Percentiles rank a stretch among this genome's conserved stretches.
Conservation (phyloP, 53 echinoderm and acorn worm species). For the Apostichopus leukothele region DNA sequence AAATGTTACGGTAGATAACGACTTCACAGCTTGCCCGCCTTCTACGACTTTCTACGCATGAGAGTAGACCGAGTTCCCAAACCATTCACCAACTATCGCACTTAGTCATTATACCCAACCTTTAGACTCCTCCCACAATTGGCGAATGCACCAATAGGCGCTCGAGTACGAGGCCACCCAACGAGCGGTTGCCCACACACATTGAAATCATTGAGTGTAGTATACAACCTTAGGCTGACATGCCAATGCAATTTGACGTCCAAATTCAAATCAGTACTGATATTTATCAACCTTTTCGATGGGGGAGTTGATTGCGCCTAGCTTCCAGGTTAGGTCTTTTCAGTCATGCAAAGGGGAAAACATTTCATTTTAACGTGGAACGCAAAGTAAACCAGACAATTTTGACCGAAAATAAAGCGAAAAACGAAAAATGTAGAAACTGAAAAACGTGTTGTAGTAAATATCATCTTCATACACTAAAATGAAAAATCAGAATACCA, state of each 20-base stretch:
- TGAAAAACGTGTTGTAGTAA: too few species aligned
- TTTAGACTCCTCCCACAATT: constrained; percentile 59
- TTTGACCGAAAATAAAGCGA: too few species aligned
- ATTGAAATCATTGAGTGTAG: constrained; percentile 53
- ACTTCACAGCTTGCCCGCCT: constrained; percentile 43
- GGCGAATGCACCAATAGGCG: constrained; percentile 77
- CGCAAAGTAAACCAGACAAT: too few species aligned
- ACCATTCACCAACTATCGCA: constrained; percentile 32
- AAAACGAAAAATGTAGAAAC: too few species aligned
- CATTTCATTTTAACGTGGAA: background rate
- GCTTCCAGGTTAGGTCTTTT: constrained; percentile 12
- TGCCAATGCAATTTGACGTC: constrained; percentile 50
- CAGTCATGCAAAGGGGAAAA: constrained; percentile 17
- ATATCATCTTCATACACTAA: too few species aligned
- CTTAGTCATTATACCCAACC: constrained; percentile 60
- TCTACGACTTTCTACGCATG: constrained; percentile 13
- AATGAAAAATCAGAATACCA: too few species aligned
- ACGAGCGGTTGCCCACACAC: constrained; percentile 90
- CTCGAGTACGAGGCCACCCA: constrained; percentile 80
- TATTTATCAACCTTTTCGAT: constrained; percentile 45
- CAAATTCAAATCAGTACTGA: constrained; percentile 43
- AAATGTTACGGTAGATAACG: constrained; percentile 49
- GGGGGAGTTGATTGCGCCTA: constrained; percentile 14
- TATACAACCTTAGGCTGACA: constrained; percentile 40
- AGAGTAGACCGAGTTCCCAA: background rate